These are phyloP conservation scores for Lepidocolaptes lacrymiger DNA, from an alignment of 2,797 vertebrate genomes.

Conservation along the genomic window DNA sequence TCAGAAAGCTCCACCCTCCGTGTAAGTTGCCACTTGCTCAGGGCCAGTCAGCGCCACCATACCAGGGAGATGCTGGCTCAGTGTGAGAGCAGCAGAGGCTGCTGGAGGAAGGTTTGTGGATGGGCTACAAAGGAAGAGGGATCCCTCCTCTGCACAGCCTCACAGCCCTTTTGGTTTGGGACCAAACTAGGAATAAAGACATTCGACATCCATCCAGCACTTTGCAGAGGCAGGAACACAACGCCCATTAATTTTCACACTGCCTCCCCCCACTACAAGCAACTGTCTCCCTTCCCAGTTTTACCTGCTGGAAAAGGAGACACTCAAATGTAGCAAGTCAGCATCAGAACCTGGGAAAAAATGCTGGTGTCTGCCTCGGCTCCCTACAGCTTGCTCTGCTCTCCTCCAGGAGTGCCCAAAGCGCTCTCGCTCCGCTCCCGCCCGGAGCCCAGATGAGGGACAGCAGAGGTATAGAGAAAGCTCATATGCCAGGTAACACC, in stretches of 20 bases:
- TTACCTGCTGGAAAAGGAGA: background rate
- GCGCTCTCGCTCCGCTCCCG: accelerated
- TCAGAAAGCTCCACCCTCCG: background rate
- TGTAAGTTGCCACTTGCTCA: background rate
- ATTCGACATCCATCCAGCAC: background rate
- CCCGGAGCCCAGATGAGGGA: background rate
- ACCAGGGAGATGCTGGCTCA: background rate
- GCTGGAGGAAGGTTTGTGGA: background rate
- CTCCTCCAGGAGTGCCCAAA: background rate
- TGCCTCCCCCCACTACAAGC: background rate
- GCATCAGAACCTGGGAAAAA: background rate
- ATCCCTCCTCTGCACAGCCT: background rate
- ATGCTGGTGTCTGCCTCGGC: background rate
- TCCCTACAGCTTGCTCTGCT: background rate
- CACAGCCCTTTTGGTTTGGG: background rate
- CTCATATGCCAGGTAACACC: background rate
- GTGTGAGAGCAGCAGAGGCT: background rate
- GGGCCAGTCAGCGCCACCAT: background rate
- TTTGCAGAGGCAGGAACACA: background rate
- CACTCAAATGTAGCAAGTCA: background rate
- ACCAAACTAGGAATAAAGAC: background rate
- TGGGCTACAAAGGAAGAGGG: background rate
- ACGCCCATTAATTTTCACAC: background rate
- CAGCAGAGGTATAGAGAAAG: accelerated
- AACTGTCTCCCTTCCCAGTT: background rate